These are phyloP conservation scores for Notiomystis cincta DNA, from an alignment of 2,113 vertebrate genomes.

Conservation along the genomic window DNA sequence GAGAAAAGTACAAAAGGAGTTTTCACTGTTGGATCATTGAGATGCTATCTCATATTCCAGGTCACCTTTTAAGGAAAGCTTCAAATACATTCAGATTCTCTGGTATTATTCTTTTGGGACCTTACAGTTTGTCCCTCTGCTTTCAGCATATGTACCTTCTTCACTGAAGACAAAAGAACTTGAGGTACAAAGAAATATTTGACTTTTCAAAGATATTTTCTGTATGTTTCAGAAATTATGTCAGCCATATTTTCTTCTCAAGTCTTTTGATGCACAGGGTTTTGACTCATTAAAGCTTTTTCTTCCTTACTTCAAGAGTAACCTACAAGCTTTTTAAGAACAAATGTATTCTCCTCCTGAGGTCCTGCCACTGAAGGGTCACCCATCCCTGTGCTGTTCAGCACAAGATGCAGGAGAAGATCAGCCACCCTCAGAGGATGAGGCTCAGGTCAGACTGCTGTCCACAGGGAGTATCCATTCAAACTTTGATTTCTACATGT, in stretches of 20 bases:
- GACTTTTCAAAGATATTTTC: not conserved
- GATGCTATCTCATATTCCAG: not conserved
- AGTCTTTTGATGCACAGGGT: not conserved
- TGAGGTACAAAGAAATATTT: not conserved
- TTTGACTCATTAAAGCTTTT: not conserved
- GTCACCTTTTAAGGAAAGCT: not conserved
- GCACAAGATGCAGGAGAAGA: not conserved
- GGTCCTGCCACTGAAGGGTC: not conserved
- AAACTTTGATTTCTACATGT: not conserved
- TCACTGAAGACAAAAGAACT: not conserved
- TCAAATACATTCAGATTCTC: not conserved
- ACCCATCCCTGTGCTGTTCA: not conserved
- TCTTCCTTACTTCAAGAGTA: not conserved
- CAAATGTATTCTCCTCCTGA: not conserved
- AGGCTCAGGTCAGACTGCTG: not conserved
- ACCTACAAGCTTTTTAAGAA: not conserved
- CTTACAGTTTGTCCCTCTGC: not conserved
- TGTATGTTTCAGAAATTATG: not conserved
- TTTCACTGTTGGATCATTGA: not conserved
- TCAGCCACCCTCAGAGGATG: not conserved
- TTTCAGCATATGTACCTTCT: not conserved
- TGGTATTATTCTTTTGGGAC: not conserved
- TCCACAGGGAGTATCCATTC: not conserved
- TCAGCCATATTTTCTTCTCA: not conserved
- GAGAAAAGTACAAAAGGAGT: not conserved